These are phyloP conservation scores for Chaetoderma sp. DNA, from an alignment of 2,888 invertebrate species.

Conservation along the genomic window DNA sequence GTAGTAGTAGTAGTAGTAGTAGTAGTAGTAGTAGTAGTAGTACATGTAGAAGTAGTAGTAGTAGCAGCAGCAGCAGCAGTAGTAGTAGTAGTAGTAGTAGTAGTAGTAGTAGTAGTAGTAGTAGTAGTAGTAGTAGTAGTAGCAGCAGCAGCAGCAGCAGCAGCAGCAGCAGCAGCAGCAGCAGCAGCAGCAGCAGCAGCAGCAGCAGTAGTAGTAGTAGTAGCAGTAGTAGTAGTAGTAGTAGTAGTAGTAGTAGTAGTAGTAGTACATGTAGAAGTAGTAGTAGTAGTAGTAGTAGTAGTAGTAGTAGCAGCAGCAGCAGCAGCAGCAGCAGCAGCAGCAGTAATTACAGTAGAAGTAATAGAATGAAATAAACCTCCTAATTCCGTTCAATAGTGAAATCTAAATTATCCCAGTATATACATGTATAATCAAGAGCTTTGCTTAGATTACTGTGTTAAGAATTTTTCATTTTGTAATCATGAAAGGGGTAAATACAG, in stretches of 20 bases:
- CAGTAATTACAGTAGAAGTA: no score
- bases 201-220: conserved; percentile 21
- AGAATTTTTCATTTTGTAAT: no score
- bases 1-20: conserved; percentile 25
- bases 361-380: no score
- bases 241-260: conserved; percentile 22
- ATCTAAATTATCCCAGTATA: no score
- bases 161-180: conserved; percentile 7
- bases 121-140: conserved; percentile 22
- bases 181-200: conserved; percentile 28
- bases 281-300: conserved; percentile 20
- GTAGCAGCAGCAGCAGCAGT: conserved; percentile 17
- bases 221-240: conserved; percentile 24
- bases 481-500: no score
- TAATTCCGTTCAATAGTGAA: no score
- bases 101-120: conserved; percentile 25
- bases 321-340: conserved; percentile 24
- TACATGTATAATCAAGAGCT: no score
- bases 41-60: conserved; percentile 25
- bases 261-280: conserved; percentile 27
- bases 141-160: neutral
- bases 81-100: conserved; percentile 26
- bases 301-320: conserved; percentile 23
- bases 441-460: no score
- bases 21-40: conserved; percentile 26